These are phyloP conservation scores for Keiferia lycopersicella DNA, from an alignment of 2,888 invertebrate species.

Conservation along the genomic window DNA sequence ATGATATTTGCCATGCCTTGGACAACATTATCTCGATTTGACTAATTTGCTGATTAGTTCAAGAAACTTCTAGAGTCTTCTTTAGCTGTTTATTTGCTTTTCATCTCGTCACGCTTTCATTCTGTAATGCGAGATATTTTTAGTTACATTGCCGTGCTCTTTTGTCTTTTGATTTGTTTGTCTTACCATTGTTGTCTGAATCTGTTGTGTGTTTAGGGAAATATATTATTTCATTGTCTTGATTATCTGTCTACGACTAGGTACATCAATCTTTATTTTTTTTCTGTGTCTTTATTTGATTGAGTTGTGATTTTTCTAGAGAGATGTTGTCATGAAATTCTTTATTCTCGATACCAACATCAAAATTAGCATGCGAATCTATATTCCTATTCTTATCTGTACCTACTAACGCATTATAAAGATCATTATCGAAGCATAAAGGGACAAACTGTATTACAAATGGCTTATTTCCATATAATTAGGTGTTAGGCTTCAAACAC, in stretches of 20 bases:
- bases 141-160: neutral
- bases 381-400: neutral
- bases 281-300: neutral
- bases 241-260: neutral
- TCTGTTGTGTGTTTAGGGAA: conserved; percentile 5
- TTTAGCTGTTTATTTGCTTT: conserved; percentile 52
- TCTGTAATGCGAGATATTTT: neutral
- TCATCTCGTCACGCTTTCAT: conserved; percentile 44
- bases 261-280: neutral
- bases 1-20: no score
- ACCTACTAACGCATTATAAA: neutral
- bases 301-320: neutral
- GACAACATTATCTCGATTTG: neutral
- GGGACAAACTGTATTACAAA: conserved; percentile 15
- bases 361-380: neutral
- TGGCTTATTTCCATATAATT: conserved; percentile 20
- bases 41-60: neutral
- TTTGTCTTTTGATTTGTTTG: neutral
- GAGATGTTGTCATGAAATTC: no score
- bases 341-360: neutral
- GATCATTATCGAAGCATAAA: conserved; percentile 14
- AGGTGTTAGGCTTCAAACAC: conserved; percentile 16
- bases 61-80: no score
- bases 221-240: neutral
- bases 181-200: neutral